Base-by-base conservation (phyloP, 2,113 vertebrate genomes). In the Trematocara nigrifrons region DNA sequence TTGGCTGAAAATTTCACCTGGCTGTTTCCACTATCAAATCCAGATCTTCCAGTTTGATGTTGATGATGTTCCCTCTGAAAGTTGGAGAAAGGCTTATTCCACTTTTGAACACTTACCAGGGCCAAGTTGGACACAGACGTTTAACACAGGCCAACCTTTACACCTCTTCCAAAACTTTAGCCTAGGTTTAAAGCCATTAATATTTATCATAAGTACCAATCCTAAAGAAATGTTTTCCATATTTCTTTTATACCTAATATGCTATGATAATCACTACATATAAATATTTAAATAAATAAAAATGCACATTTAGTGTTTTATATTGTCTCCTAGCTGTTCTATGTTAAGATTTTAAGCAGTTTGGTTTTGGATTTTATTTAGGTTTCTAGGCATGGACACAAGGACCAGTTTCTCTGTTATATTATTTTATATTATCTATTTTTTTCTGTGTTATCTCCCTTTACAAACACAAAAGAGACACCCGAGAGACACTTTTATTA, bases 401-500 rank as follows among this genome's bases (percentile, higher is more conserved):
- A 18, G 29, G 40, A 77, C 9, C 54, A 13, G 22, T 12, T 18
- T 78, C 64, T 53, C 18, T 38, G n/a, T 52, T 35, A n/a, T 81
- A 42, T 80, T 82, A 45, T 84, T 49, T 85, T 57, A 87, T 61
- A 26, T 84, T 79, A 56, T 42, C 49, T 81, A 20, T 38, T 38
- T 49, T 85, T 35, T 89, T 7, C 54, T 53, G 84, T 64, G 29
- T 84, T 81, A 64, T 35, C 53, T 86, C 31, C 11, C 20, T 86
- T 20, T 86, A 20, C 61, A 78, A 86, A 71, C 57, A 64, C 83
- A 84, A 66, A 82, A 71, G 20, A 31, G 26, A 38, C 42, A 80
- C 31, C 76, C 89, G 79, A 89, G 11, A 54, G 90, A 92, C 49
- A 85, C 79, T 69, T 89, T 91, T 91, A 93, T 89, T 87, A 91